Evolutionary conservation across 2,888 invertebrate species (phyloP).

Genomic region (Parasteatoda lunata): DNA sequence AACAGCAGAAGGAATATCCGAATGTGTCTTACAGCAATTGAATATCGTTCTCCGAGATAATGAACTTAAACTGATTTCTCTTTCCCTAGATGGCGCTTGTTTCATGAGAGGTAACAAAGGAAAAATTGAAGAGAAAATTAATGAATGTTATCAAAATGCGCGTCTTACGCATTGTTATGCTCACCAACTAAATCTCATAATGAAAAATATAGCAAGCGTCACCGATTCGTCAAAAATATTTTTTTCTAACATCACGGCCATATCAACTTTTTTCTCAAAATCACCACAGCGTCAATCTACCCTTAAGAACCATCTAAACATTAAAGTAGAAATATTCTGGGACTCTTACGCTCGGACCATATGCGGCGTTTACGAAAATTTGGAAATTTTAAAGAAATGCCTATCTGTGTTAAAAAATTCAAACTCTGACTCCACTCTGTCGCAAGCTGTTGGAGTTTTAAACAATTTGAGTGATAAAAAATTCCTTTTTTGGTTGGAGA

Average conservation of each 20-base stretch:
- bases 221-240: slow-evolving; percentile 26
- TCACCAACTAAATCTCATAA: slow-evolving; percentile 68
- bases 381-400: slow-evolving; percentile 26
- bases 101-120: slow-evolving; percentile 70
- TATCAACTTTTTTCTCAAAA: slow-evolving; percentile 35
- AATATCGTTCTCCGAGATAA: slow-evolving; percentile 12
- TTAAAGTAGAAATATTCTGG: neutral
- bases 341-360: neutral
- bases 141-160: slow-evolving; percentile 61
- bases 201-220: slow-evolving; percentile 54
- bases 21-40: slow-evolving; percentile 25
- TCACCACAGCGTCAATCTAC: slow-evolving; percentile 26
- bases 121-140: slow-evolving; percentile 71
- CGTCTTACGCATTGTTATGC: slow-evolving; percentile 68
- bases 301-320: slow-evolving; percentile 13
- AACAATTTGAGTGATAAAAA: slow-evolving; percentile 16
- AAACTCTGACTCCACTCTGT: slow-evolving; percentile 14
- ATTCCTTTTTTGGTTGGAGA: slow-evolving; percentile 20
- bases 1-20: slow-evolving; percentile 13
- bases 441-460: slow-evolving; percentile 10
- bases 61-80: slow-evolving; percentile 71
- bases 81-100: slow-evolving; percentile 72
- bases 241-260: slow-evolving; percentile 36
- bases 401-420: slow-evolving; percentile 11
- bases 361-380: slow-evolving; percentile 23